phyloP scores from a whole-genome alignment of 2,113 vertebrate genomes.

The Gambusia holbrooki region DNA sequence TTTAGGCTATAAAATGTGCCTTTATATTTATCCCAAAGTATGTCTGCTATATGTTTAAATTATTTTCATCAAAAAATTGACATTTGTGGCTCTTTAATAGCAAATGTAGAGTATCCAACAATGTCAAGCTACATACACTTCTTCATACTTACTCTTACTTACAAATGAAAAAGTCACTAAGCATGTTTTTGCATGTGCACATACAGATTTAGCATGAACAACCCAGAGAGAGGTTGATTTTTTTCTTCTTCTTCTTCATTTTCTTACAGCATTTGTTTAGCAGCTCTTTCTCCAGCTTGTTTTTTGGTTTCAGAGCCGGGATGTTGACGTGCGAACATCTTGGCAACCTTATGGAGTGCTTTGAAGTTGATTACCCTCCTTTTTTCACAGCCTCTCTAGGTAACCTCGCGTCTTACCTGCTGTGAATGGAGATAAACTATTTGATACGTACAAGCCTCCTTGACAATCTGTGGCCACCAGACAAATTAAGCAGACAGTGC shows the following conservation, averaged over 20 bases:
- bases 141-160: background rate
- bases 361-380: slow-evolving; percentile 68
- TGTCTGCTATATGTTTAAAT: background rate
- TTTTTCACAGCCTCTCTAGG: slow-evolving; percentile 53
- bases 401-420: slow-evolving; percentile 55
- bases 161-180: background rate
- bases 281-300: slow-evolving; percentile 48
- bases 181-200: background rate
- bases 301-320: slow-evolving; percentile 57
- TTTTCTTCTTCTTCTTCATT: background rate
- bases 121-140: background rate
- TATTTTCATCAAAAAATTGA: background rate
- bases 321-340: slow-evolving; percentile 67
- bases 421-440: slow-evolving; percentile 51
- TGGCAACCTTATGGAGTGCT: slow-evolving; percentile 66
- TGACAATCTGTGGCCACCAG: slow-evolving; percentile 18
- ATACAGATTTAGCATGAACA: background rate
- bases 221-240: background rate
- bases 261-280: slow-evolving; percentile 7
- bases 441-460: slow-evolving; percentile 38
- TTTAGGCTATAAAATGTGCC: background rate
- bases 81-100: background rate
- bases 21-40: too few relatives aligned
- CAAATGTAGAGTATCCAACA: background rate
- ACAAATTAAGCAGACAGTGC: slow-evolving; percentile 44